Evolutionary conservation across 2,113 vertebrate species (phyloP).

Genomic region (Tetrax tetrax): DNA sequence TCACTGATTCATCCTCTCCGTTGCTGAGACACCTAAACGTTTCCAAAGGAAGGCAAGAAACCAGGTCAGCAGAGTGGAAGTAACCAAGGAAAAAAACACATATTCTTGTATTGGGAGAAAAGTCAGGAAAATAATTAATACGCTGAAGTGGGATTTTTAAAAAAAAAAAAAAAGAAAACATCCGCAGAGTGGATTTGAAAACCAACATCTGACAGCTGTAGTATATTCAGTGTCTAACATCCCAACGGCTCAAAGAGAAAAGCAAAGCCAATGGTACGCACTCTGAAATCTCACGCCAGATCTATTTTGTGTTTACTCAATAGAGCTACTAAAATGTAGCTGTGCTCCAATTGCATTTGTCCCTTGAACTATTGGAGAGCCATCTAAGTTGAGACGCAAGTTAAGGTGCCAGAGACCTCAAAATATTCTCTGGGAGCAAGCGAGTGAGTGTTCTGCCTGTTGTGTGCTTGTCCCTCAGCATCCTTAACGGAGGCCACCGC

Average conservation of each 20-base stretch:
- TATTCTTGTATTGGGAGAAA: neutral
- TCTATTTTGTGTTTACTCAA: neutral
- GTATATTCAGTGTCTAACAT: neutral
- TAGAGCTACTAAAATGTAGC: neutral
- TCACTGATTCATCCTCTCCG: conserved; percentile 52
- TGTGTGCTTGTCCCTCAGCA: neutral
- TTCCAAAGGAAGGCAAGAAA: conserved; percentile 52
- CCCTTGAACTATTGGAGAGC: neutral
- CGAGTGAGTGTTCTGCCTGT: neutral
- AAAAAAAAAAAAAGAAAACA: neutral
- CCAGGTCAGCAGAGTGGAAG: conserved; percentile 49
- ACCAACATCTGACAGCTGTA: fast-evolving
- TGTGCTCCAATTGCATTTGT: neutral
- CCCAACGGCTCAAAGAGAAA: neutral
- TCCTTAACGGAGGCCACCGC: fast-evolving
- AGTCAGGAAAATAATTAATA: neutral
- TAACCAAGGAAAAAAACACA: conserved; percentile 29
- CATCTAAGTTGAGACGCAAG: neutral
- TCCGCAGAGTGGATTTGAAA: neutral
- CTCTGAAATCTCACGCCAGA: fast-evolving
- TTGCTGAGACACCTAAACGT: neutral
- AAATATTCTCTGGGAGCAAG: neutral
- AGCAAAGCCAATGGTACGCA: neutral
- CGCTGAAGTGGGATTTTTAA: neutral
- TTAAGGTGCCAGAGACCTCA: neutral